Base-by-base conservation (phyloP, 2,797 vertebrate genomes). In the Tadarida brasiliensis region DNA sequence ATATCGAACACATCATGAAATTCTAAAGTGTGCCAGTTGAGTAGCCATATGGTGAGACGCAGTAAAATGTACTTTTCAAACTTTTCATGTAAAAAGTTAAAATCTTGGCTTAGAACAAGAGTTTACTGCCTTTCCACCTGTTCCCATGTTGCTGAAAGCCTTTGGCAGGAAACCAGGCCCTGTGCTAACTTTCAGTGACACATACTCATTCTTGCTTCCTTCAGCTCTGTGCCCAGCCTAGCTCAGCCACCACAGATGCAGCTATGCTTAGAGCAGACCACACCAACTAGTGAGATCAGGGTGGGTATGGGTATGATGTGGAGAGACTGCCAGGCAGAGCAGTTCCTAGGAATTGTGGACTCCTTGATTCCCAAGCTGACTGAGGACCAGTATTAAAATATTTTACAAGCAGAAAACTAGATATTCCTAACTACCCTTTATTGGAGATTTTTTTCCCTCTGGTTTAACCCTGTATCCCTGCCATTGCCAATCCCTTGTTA, bases 21-120 rank as follows among this genome's bases (percentile, higher is more conserved):
- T 68, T 83, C 71, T 51, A 30, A 86, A 92, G n/a, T 61, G 35
- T 20, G 35, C 78, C 84, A 94, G 78, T 91, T 94, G 54, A 90
- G 14, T 82, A 91, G 95, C 94, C 93, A 94, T 95, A 96, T 97
- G 97, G 95, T 78, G 47, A 33, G 67, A 54, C 78, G 87, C 86
- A 84, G 44, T 92, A 33, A 94, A 93, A 96, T 71, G 35, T 78
- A 51, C 70, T 94, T 92, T 94, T 83, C 78, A 87, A 91, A 94
- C 76, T 87, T 96, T 91, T 82, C 89, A 70, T 76, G 26, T 83
- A 49, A 57, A 92, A 90, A 91, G 83, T 56, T 82, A 91, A 3
- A 67, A 54, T 89, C 76, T 97, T 95, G 92, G 95, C 94, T 96
- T 82, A 57, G 20, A 83, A 44, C n/a, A 56, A 71, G 68, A 71